Percentiles rank a stretch among this genome's conserved stretches.
phyloP scores from a whole-genome alignment of 2,888 invertebrate genomes.

The Latrodectus elegans region DNA sequence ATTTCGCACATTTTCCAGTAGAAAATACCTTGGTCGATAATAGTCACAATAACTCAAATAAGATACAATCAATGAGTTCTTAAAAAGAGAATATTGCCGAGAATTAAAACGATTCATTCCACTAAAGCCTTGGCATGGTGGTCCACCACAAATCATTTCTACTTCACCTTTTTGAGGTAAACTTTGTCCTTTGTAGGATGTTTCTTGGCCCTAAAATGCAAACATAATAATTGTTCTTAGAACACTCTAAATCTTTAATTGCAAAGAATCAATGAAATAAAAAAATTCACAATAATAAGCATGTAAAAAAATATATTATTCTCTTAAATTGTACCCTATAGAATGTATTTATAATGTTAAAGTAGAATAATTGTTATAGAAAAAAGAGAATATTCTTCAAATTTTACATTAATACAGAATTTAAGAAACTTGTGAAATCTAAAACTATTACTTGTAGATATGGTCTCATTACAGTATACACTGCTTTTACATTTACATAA shows the following conservation, averaged over 20 bases:
- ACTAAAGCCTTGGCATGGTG: constrained; percentile 92
- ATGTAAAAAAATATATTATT: background rate
- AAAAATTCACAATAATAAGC: background rate
- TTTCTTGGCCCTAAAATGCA: constrained; percentile 73
- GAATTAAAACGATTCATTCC: constrained; percentile 92
- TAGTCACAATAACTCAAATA: constrained; percentile 90
- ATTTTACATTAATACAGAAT: too few relatives aligned
- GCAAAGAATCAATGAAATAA: background rate
- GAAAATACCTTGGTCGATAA: constrained; percentile 85
- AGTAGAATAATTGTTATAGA: too few relatives aligned
- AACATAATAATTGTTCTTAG: too few relatives aligned
- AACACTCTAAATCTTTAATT: too few relatives aligned
- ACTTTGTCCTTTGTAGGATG: constrained; percentile 75
- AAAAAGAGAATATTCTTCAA: too few relatives aligned
- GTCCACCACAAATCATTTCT: constrained; percentile 88
- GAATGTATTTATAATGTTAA: too few relatives aligned
- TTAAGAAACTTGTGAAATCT: too few relatives aligned
- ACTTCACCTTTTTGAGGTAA: constrained; percentile 87
- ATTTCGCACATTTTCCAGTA: constrained; percentile 89
- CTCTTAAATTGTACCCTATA: background rate
- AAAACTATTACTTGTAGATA: too few relatives aligned
- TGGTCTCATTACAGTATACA: too few relatives aligned
- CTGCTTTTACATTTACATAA: too few relatives aligned
- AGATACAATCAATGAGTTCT: constrained; percentile 87
- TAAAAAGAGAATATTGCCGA: constrained; percentile 86